phyloP scores from a whole-genome alignment of 2,888 invertebrate species.

The Limnephilus lunatus region DNA sequence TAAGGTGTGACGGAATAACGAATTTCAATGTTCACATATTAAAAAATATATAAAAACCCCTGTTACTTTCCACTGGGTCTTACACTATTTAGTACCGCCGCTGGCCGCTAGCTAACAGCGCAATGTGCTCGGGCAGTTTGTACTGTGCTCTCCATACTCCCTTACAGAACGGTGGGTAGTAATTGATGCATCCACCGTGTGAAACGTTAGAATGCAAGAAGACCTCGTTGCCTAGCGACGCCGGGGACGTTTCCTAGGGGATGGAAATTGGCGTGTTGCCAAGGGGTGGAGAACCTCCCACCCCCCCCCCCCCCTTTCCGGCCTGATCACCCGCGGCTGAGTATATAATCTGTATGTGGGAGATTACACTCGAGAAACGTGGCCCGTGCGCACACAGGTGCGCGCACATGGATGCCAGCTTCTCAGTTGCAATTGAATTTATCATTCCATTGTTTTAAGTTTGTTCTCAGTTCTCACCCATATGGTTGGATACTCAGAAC shows the following conservation, averaged over 20 bases:
- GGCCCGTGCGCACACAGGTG: constrained; percentile 3
- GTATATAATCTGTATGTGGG: constrained; percentile 4
- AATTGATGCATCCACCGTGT: constrained; percentile 60
- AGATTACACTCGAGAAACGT: not conserved
- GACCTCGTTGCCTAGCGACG: constrained; percentile 60
- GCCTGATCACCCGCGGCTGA: not conserved
- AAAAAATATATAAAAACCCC: not conserved
- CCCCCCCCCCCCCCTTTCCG: not conserved
- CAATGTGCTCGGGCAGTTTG: not conserved
- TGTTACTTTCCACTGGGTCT: too few species aligned
- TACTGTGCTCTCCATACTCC: constrained; percentile 31
- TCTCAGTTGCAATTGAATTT: not conserved
- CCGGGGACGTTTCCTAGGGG: constrained; percentile 52
- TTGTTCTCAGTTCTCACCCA: not conserved
- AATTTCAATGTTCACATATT: not conserved
- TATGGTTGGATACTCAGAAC: not conserved
- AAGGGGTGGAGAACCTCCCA: constrained; percentile 25
- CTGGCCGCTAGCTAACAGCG: not conserved
- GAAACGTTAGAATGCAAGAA: constrained; percentile 61
- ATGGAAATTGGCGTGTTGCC: constrained; percentile 51
- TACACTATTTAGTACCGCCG: not conserved
- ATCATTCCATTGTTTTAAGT: not conserved
- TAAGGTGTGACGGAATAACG: not conserved
- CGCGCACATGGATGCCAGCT: not conserved
- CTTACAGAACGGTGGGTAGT: constrained; percentile 26